Base-by-base conservation (phyloP, 2,888 invertebrate species). In the Agriopis marginaria region DNA sequence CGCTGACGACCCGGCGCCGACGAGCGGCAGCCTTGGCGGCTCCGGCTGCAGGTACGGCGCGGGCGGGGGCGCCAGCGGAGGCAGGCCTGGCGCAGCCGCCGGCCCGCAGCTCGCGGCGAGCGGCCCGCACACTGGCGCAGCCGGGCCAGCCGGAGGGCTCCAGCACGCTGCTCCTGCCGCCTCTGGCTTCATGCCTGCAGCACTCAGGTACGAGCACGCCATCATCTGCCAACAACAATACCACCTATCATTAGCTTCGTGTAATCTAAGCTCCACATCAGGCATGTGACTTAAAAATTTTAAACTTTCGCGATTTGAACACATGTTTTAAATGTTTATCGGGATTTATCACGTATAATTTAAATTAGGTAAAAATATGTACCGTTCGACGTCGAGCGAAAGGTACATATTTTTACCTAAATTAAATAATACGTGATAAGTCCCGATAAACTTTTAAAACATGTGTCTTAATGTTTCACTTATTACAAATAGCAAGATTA, bases 141-240 rank as follows among this genome's bases (percentile, higher is more conserved):
- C 77, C n/a, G n/a, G 32, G 56, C 73, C 76, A 82, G 81, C 78
- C 58, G 89, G 90, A n/a, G 89, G 91, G 68, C 88, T 88, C 93
- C 91, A 94, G 73, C 91, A 92, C 12, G 86, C 87, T 42, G 91
- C 89, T 66, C 85, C 82, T 12, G 86, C 77, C 17, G 82, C 77
- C 77, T 87, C 89, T 40, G 89, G 83, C 76, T 87, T 88, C 81
- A 84, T 82, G 49, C 86, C 86, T 71, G 87, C 77, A 66, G 94
- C 88, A 78, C 91, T 93, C 78, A 94, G 82, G 79, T 93, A 94
- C 73, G 94, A 94, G 81, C 94, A 94, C 82, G 94, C 91, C 94
- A 94, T 94, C 94, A 94, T 94, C 94, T 94, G 93, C 63, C 82
- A 84, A 88, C 81, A 89, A 58, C 32, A 32, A 84, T 53, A 77